These are phyloP conservation scores for Climacteris rufus DNA, from an alignment of 2,113 vertebrate species.

Conservation along the genomic window DNA sequence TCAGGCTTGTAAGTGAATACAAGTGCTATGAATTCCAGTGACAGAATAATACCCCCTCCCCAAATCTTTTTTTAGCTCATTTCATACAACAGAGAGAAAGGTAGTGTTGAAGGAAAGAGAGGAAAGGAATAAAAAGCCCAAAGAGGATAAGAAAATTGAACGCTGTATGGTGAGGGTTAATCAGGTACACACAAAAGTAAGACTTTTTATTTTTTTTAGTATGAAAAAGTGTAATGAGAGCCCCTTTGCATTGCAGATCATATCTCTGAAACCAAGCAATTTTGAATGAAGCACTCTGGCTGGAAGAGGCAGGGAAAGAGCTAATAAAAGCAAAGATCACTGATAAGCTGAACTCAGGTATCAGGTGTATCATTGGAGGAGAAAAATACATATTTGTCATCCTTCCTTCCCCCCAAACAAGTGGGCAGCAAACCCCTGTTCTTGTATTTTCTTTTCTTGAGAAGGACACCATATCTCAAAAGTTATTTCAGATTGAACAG, in stretches of 20 bases:
- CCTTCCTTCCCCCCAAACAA: neutral
- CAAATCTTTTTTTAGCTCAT: conserved; percentile 67
- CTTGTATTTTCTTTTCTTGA: neutral
- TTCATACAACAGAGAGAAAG: conserved; percentile 60
- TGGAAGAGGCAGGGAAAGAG: neutral
- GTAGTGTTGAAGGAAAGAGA: conserved; percentile 24
- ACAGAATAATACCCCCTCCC: conserved; percentile 52
- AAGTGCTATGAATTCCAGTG: conserved; percentile 74
- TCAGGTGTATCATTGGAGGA: neutral
- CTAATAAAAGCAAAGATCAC: neutral
- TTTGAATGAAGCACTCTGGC: conserved; percentile 59
- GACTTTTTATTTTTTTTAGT: conserved; percentile 15
- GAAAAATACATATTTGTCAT: neutral
- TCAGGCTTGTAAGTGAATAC: conserved; percentile 71
- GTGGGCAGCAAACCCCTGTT: conserved; percentile 2
- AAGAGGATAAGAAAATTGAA: conserved; percentile 17
- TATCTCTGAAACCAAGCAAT: conserved; percentile 46
- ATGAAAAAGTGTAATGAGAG: conserved; percentile 68
- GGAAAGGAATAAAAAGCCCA: neutral
- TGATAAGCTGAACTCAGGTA: conserved; percentile 10
- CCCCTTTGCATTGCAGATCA: conserved; percentile 68
- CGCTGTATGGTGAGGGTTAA: conserved; percentile 39
- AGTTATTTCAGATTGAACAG: conserved; percentile 23
- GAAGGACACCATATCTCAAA: neutral
- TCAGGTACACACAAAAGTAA: conserved; percentile 61